Percentiles rank a stretch among this genome's conserved stretches.
Evolutionary conservation across 2,888 invertebrate genomes (phyloP).

Genomic region (Lordiphosa andalusiaca): DNA sequence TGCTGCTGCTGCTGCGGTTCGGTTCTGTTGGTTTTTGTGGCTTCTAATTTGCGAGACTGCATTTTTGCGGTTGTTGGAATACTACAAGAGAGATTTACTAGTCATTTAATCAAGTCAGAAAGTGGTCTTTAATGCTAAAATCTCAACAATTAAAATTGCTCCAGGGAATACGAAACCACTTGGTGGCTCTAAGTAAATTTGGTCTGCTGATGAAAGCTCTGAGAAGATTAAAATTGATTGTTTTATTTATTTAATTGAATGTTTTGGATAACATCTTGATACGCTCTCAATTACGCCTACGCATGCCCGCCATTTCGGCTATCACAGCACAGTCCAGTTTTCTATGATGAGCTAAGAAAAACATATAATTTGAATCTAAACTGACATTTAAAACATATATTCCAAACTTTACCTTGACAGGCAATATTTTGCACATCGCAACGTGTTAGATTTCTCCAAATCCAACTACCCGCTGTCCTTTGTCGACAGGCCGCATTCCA

Average conservation of each 20-base stretch:
- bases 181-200: too few relatives aligned
- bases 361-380: background rate
- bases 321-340: constrained; percentile 24
- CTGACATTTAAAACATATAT: background rate
- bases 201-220: too few relatives aligned
- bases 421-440: constrained; percentile 26
- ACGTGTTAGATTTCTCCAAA: constrained; percentile 25
- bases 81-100: constrained; percentile 29
- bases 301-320: constrained; percentile 25
- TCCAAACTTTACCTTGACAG: constrained; percentile 18
- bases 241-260: too few relatives aligned
- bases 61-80: constrained; percentile 43
- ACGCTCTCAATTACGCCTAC: constrained; percentile 5
- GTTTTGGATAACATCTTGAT: too few relatives aligned
- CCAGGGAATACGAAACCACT: background rate
- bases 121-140: background rate
- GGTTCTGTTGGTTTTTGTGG: constrained; percentile 56
- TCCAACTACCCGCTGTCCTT: constrained; percentile 11
- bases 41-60: constrained; percentile 63
- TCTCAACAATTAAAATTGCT: constrained; percentile 8
- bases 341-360: constrained; percentile 14
- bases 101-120: constrained; percentile 50
- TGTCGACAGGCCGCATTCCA: constrained; percentile 19
- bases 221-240: too few relatives aligned
- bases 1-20: constrained; percentile 48